Base-by-base conservation (phyloP, 2,888 invertebrate species). In the Aphodius sticticus region DNA sequence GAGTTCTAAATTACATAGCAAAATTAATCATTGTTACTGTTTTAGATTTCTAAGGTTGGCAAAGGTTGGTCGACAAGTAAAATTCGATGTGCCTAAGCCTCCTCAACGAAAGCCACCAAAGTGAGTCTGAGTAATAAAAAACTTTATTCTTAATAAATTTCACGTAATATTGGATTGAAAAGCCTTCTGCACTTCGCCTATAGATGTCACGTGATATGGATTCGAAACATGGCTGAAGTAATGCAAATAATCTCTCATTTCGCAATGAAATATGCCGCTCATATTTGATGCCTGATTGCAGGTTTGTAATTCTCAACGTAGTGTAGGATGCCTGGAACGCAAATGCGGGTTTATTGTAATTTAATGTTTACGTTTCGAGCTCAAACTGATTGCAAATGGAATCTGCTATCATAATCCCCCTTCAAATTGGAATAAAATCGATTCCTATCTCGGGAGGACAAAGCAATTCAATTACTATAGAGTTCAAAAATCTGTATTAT, bases 21-120 rank as follows among this genome's bases (percentile, higher is more conserved):
- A 53, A 53, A 9, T 53, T 53, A 53, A 53, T 53, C 53, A 12
- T 53, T 53, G 53, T 53, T 53, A 53, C 53, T 53, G 53, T 53
- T 53, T 53, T 85, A 85, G 85, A 84, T 84, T 85, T 69, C 83
- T 85, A 79, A 82, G 83, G 80, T 81, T 85, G 84, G 83, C 83
- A 74, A 83, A 82, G 81, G 79, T 84, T 69, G 85, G 85, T 76
- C 82, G 81, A 69, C 85, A 81, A 81, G 84, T 85, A 80, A 84
- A 82, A 77, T 85, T 85, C 80, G 83, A 83, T 80, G 82, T 79
- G 35, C 79, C 79, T 26, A 79, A 82, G n/a, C 79, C 82, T 16
- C 81, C 80, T 79, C 81, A 79, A 70, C 76, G 81, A 82, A 84
- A 83, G 83, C 83, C 83, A 84, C 72, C 37, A 53, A 71, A 76